phyloP scores from a whole-genome alignment of 2,113 vertebrate genomes.

The Ancistrus triradiatus region DNA sequence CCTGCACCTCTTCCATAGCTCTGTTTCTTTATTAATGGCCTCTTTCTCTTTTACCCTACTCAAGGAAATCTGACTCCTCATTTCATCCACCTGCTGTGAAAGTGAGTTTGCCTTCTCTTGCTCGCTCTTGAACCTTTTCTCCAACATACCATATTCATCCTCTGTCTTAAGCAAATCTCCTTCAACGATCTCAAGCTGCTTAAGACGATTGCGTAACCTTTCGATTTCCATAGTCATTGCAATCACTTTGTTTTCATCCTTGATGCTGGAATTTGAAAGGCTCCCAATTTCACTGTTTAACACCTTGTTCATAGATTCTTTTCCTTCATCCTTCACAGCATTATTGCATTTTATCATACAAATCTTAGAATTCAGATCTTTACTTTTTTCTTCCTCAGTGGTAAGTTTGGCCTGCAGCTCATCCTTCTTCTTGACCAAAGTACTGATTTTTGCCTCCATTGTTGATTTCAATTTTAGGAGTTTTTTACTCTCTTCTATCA shows the following conservation, averaged over 20 bases:
- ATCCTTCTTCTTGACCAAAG: constrained; percentile 79
- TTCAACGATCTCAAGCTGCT: constrained; percentile 90
- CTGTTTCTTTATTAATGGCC: constrained; percentile 79
- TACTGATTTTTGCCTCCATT: constrained; percentile 87
- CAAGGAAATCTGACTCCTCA: constrained; percentile 84
- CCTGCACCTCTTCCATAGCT: constrained; percentile 77
- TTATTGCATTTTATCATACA: constrained; percentile 84
- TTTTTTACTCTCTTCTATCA: constrained; percentile 97
- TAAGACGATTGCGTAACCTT: constrained; percentile 83
- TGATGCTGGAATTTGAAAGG: constrained; percentile 53
- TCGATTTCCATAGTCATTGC: constrained; percentile 90
- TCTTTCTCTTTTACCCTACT: constrained; percentile 90
- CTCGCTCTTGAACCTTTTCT: constrained; percentile 88
- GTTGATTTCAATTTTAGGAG: constrained; percentile 92
- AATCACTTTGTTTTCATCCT: constrained; percentile 83
- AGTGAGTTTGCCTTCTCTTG: constrained; percentile 91
- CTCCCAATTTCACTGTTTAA: constrained; percentile 62
- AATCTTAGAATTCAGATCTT: constrained; percentile 77
- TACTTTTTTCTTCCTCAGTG: constrained; percentile 80
- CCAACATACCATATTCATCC: constrained; percentile 89
- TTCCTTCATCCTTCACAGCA: constrained; percentile 80
- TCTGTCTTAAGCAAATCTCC: constrained; percentile 95
- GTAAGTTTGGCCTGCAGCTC: constrained; percentile 76
- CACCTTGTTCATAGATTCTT: constrained; percentile 68
- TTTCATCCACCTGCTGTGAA: constrained; percentile 89